phyloP scores from a whole-genome alignment of 2,797 vertebrate species.

The Melopsittacus undulatus region DNA sequence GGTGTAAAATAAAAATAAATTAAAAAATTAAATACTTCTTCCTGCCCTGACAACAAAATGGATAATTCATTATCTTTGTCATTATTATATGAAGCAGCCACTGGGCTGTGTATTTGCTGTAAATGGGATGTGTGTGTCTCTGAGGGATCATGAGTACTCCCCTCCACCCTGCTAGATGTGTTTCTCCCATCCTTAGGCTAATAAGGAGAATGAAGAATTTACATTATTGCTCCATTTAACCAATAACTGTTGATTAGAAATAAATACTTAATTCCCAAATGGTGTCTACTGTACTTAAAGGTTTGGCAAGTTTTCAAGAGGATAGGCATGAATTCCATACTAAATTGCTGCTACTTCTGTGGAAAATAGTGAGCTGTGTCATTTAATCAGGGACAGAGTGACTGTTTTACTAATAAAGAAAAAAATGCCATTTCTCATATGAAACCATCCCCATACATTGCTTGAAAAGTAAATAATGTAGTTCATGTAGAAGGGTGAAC shows the following conservation, averaged over 20 bases:
- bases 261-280: conserved; percentile 14
- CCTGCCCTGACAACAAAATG: not conserved
- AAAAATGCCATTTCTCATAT: not conserved
- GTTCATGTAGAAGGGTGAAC: not conserved
- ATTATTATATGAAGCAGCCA: not conserved
- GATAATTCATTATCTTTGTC: not conserved
- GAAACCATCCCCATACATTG: not conserved
- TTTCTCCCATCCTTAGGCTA: not conserved
- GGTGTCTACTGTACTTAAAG: not conserved
- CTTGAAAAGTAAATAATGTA: not conserved
- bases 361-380: conserved; percentile 25
- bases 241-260: conserved; percentile 9
- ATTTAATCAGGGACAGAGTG: conserved; percentile 17
- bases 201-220: not conserved
- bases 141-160: not conserved
- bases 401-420: not conserved
- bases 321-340: not conserved
- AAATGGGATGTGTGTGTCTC: not conserved
- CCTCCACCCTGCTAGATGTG: not conserved
- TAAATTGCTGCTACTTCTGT: not conserved
- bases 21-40: not conserved
- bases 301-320: conserved; percentile 28
- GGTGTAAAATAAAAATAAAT: not conserved
- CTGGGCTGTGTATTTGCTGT: not conserved
- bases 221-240: conserved; percentile 25